Evolutionary conservation across 2,888 invertebrate genomes (phyloP), one percentile per base, ranked within the genome.

Genomic region (Heliconius erato): DNA sequence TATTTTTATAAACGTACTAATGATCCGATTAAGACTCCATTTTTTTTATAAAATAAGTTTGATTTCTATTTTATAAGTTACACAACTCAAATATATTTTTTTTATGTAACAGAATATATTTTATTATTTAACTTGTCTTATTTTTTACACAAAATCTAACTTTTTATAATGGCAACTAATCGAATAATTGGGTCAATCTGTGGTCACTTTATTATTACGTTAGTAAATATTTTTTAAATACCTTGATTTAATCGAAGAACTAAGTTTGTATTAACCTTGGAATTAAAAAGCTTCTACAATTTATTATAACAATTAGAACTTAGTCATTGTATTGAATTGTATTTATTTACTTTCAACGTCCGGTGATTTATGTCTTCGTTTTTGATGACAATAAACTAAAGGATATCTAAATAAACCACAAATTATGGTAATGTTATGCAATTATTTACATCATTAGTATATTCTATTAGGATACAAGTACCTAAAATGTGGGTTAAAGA

Each of bases 401-500:
- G 74, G 74, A 80, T 78, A 82, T 82, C 80, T 35, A 69, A 80
- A 74, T 63, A 63, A 80, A 67, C 28, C 67, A 74, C 54, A 44
- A 80, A 80, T 71, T 82, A 84, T 82, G 84, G 23, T 74, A 82
- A 84, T 80, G 28, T 44, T 81, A 84, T 81, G 80, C 80, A 84
- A 81, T 67, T 79, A 82, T 82, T 80, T 59, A 44, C 68, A 49
- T 67, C 71, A 79, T 77, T 74, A 71, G 67, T 79, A 77, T 74
- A 40, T 40, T 40, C 23, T 63, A 80, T 71, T 81, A 49, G n/a
- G 67, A 78, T 72, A 72, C 35, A 59, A 23, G 76, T 76, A 16
- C 19, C 65, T 32, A 26, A 68, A 40, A 63, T 44, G 81, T 71
- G 63, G 77, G 71, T 19, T 49, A 14, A 72, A 68, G 74, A 83